phyloP scores from a whole-genome alignment of 1,140 invertebrate species.

The Lysiphlebus fabarum region DNA sequence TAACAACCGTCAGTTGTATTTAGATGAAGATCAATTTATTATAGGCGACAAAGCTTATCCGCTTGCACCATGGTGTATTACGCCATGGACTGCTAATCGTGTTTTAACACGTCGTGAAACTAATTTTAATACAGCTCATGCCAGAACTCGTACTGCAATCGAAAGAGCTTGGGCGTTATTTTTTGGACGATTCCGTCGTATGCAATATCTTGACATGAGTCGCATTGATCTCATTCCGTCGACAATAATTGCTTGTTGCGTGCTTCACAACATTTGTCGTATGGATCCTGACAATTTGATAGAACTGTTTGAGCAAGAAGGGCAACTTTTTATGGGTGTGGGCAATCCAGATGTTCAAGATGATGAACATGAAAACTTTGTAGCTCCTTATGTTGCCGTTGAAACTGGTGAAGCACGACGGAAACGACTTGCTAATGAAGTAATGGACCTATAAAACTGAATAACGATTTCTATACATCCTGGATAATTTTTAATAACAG shows the following conservation, averaged over 20 bases:
- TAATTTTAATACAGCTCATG: constrained; percentile 25
- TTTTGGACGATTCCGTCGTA: constrained; percentile 27
- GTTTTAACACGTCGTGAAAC: constrained; percentile 24
- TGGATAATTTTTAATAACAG: too few relatives aligned
- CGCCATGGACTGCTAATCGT: constrained; percentile 32
- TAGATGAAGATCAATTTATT: constrained; percentile 20
- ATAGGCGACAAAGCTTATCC: constrained; percentile 33
- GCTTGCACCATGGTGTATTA: constrained; percentile 20
- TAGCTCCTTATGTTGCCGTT: too few relatives aligned
- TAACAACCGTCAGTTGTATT: constrained; percentile 1
- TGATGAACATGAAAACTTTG: too few relatives aligned
- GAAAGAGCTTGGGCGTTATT: constrained; percentile 28
- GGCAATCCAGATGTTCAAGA: too few relatives aligned
- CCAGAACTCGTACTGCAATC: constrained; percentile 23
- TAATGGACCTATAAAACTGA: too few relatives aligned
- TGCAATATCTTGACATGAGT: constrained; percentile 17
- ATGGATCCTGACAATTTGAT: too few relatives aligned
- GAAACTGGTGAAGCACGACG: too few relatives aligned
- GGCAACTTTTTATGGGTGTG: too few relatives aligned
- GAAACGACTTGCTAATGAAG: too few relatives aligned
- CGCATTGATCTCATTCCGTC: not conserved
- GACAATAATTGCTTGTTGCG: constrained; percentile 18
- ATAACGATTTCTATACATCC: too few relatives aligned
- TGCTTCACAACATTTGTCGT: constrained; percentile 19
- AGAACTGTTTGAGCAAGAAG: too few relatives aligned